Evolutionary conservation across 2,888 invertebrate genomes (phyloP).

Genomic region (Epiblema foenella): DNA sequence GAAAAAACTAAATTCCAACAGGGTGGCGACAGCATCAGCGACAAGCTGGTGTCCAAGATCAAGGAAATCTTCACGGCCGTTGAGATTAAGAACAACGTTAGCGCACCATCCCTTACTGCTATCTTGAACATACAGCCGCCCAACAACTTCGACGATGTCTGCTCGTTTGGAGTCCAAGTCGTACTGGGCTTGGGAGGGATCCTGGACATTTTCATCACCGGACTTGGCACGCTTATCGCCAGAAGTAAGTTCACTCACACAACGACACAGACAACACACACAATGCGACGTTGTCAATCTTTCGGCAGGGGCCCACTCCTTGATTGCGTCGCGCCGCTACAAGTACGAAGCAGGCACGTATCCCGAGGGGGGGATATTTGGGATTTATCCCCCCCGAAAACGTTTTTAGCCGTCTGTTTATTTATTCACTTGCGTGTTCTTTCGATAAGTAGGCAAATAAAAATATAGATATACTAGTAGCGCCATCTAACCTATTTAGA

Average conservation of each 20-base stretch:
- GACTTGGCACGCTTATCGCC: slow-evolving; percentile 11
- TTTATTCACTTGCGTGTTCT: too few relatives aligned
- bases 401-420: too few relatives aligned
- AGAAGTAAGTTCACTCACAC: slow-evolving; percentile 8
- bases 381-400: too few relatives aligned
- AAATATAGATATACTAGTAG: too few relatives aligned
- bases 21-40: neutral
- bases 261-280: too few relatives aligned
- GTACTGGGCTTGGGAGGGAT: neutral
- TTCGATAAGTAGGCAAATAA: too few relatives aligned
- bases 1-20: neutral
- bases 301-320: too few relatives aligned
- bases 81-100: neutral
- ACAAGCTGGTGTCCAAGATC: neutral
- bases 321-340: too few relatives aligned
- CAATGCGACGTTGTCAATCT: too few relatives aligned
- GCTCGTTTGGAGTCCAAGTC: slow-evolving; percentile 3
- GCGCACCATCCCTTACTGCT: neutral
- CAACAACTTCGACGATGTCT: neutral
- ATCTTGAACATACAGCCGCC: neutral
- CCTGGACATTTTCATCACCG: neutral
- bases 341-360: too few relatives aligned
- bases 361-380: too few relatives aligned
- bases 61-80: slow-evolving; percentile 4
- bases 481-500: too few relatives aligned